These are phyloP conservation scores for Thera obeliscata DNA, from an alignment of 2,888 invertebrate species.

Conservation along the genomic window DNA sequence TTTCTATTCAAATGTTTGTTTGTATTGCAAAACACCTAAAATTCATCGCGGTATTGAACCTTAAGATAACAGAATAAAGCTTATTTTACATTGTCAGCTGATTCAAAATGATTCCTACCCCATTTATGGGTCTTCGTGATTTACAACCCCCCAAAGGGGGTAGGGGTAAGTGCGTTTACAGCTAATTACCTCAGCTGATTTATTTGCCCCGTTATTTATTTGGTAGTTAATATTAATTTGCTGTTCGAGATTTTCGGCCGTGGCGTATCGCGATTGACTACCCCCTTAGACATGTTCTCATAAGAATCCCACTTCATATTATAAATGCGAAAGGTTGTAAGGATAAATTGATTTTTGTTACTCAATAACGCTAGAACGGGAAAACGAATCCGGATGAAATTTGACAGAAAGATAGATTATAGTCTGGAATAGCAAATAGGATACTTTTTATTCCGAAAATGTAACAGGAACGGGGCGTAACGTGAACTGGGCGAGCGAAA, in stretches of 20 bases:
- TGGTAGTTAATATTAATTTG: conserved; percentile 13
- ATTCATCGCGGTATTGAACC: background rate
- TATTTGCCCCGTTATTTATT: conserved; percentile 22
- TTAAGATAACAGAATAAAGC: background rate
- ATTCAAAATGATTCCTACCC: conserved; percentile 1
- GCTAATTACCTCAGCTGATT: conserved; percentile 22
- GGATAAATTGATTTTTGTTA: no score
- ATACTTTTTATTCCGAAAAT: no score
- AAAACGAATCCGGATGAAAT: no score
- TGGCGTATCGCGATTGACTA: background rate
- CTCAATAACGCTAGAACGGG: no score
- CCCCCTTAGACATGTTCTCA: no score
- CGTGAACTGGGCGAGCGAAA: no score
- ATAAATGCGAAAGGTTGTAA: no score
- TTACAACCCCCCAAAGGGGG: conserved; percentile 14
- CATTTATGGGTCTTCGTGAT: conserved; percentile 2
- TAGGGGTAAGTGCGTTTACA: conserved; percentile 18
- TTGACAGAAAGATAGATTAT: no score
- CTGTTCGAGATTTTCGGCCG: background rate
- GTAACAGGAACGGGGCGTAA: no score
- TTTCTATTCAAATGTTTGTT: no score
- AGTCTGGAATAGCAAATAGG: no score
- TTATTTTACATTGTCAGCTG: background rate
- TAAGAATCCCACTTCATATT: no score
- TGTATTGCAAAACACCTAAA: background rate